Evolutionary conservation across 2,797 vertebrate genomes (phyloP), one percentile per base, ranked within the genome.

Genomic region (Astyanax mexicanus): DNA sequence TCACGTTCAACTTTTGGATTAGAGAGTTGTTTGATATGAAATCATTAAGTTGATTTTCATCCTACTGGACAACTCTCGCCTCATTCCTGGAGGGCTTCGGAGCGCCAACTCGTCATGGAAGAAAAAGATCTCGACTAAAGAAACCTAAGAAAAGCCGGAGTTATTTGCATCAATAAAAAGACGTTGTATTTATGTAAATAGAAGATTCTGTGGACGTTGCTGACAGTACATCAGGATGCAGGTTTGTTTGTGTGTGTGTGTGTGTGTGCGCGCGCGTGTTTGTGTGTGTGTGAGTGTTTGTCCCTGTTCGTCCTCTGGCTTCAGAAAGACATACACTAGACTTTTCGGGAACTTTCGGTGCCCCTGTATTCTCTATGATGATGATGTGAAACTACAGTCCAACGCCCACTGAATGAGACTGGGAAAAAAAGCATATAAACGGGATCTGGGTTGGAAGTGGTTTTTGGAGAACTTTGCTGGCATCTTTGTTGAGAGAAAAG

Each of bases 141-240:
- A 70, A 70, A 81, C 51, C 38, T 62, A 64, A 72, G 77, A 75
- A 23, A 80, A 80, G 77, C 15, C 45, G 27, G 74, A 84, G 74
- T 37, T 66, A 54, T 60, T 62, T 57, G 78, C 75, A 74, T 75
- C 57, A 67, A 75, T 73, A 69, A 62, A n/a, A 72, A 74, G 65
- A 82, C 74, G 32, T 88, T 90, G 88, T 91, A 90, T 85, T 87
- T 92, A 88, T 93, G 92, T 93, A 92, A 88, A 92, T 92, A 92
- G 83, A 87, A 83, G 86, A 86, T 80, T 85, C 84, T 87, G 84
- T 83, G 72, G 89, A 88, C 77, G 77, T 81, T 81, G 80, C 84
- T 84, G 86, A 86, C 85, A 82, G 83, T 79, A 79, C 80, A 75
- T 84, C 71, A 77, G 82, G 78, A 84, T 80, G 75, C 72, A 68